Conservation (phyloP, 2,113 vertebrate species). For the Platichthys flesus region DNA sequence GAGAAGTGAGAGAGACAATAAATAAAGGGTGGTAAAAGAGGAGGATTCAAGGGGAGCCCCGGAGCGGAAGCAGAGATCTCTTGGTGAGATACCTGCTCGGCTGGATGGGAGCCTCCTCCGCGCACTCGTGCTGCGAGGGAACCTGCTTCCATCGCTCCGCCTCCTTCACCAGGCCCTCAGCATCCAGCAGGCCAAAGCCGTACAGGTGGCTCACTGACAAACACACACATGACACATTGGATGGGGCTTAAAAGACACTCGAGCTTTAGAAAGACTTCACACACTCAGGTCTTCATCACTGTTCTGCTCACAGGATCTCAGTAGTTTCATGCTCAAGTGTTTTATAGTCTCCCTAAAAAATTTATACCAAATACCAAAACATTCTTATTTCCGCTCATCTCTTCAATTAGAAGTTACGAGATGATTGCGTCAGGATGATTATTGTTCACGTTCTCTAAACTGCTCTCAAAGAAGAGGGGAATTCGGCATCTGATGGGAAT, state of each 20-base stretch:
- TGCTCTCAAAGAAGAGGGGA: neutral
- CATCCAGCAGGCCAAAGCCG: slow-evolving; percentile 97
- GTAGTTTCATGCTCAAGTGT: slow-evolving; percentile 50
- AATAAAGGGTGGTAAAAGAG: slow-evolving; percentile 40
- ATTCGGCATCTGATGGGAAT: slow-evolving; percentile 15
- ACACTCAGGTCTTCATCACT: slow-evolving; percentile 64
- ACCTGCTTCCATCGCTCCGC: slow-evolving; percentile 92
- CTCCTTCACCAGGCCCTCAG: slow-evolving; percentile 94
- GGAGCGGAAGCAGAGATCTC: slow-evolving; percentile 34
- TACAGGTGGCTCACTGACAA: slow-evolving; percentile 95
- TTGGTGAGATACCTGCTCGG: slow-evolving; percentile 86
- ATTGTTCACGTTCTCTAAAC: slow-evolving; percentile 19
- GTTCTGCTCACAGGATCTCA: slow-evolving; percentile 58
- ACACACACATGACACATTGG: slow-evolving; percentile 44
- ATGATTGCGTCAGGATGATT: neutral
- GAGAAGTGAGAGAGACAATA: slow-evolving; percentile 60
- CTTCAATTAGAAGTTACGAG: slow-evolving; percentile 13
- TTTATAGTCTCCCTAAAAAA: slow-evolving; percentile 53
- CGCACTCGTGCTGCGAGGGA: slow-evolving; percentile 91
- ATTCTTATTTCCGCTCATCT: slow-evolving; percentile 32
- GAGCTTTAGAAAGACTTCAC: slow-evolving; percentile 53
- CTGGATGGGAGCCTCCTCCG: slow-evolving; percentile 85
- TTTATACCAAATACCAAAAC: no score
- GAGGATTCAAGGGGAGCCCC: slow-evolving; percentile 57
- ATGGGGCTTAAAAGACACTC: slow-evolving; percentile 35